Conservation (phyloP, 2,797 vertebrate species). For the Syndactyla subalaris region DNA sequence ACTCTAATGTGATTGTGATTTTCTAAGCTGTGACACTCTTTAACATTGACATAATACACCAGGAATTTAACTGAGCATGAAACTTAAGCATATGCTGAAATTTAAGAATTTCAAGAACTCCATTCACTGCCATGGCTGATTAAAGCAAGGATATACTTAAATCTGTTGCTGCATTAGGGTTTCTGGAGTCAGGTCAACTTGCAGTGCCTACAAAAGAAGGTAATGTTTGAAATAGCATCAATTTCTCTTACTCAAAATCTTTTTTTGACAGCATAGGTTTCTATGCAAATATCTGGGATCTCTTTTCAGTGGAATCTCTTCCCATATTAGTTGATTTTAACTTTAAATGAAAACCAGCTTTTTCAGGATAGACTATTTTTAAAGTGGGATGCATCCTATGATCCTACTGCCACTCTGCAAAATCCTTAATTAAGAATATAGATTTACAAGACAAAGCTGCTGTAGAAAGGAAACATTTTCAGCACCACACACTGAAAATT, state of each 20-base stretch:
- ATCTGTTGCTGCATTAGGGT: neutral
- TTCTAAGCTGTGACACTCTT: conserved; percentile 28
- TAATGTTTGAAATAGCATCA: neutral
- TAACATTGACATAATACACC: neutral
- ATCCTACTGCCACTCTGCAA: neutral
- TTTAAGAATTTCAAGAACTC: neutral
- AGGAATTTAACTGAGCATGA: conserved; percentile 18
- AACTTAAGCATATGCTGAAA: conserved; percentile 9
- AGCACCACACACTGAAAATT: neutral
- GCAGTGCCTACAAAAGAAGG: neutral
- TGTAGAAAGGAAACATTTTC: neutral
- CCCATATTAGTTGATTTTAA: neutral
- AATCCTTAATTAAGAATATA: neutral
- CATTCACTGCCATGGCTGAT: neutral
- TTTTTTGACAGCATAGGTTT: neutral
- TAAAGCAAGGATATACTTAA: neutral
- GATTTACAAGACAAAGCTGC: neutral
- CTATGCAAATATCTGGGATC: neutral
- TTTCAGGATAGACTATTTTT: neutral
- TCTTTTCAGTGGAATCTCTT: neutral
- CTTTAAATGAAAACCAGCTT: neutral
- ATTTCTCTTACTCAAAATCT: neutral
- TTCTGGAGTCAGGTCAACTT: neutral
- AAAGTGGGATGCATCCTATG: neutral
- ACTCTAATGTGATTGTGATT: conserved; percentile 30